These are phyloP conservation scores for Anguilla japonica DNA, from an alignment of 2,113 vertebrate genomes.

Conservation along the genomic window DNA sequence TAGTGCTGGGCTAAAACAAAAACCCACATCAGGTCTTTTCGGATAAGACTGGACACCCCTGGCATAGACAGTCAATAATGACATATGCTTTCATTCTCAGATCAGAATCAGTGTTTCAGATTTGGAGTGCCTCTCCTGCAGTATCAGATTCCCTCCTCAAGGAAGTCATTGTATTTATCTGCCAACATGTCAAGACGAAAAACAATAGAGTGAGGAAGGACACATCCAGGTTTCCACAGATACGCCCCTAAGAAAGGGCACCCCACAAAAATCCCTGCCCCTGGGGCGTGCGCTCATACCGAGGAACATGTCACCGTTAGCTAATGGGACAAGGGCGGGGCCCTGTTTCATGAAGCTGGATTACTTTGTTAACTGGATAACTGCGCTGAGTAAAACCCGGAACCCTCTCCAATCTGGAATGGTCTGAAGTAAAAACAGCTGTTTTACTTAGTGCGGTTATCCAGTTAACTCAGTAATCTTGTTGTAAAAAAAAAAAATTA, in stretches of 20 bases:
- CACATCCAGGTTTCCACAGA: constrained; percentile 24
- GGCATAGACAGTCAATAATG: too few species aligned
- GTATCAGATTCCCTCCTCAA: not conserved
- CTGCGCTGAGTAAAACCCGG: too few species aligned
- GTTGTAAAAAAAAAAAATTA: not conserved
- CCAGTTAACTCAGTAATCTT: too few species aligned
- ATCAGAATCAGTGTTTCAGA: not conserved
- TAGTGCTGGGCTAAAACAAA: too few species aligned
- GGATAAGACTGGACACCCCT: too few species aligned
- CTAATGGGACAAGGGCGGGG: not conserved
- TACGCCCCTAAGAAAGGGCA: constrained; percentile 29
- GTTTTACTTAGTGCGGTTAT: too few species aligned
- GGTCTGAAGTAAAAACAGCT: too few species aligned
- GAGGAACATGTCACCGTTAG: not conserved
- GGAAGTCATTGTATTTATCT: constrained; percentile 30
- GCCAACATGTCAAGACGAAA: constrained; percentile 29
- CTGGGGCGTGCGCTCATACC: not conserved
- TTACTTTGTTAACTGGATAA: too few species aligned
- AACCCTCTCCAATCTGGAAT: too few species aligned
- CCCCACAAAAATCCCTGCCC: not conserved
- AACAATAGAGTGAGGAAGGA: constrained; percentile 34
- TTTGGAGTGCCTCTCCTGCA: not conserved
- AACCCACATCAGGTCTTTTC: too few species aligned
- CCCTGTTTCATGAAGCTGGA: too few species aligned
- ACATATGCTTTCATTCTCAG: not conserved